Evolutionary conservation across 2,113 vertebrate genomes (phyloP).

Genomic region (Muscicapa adusta): DNA sequence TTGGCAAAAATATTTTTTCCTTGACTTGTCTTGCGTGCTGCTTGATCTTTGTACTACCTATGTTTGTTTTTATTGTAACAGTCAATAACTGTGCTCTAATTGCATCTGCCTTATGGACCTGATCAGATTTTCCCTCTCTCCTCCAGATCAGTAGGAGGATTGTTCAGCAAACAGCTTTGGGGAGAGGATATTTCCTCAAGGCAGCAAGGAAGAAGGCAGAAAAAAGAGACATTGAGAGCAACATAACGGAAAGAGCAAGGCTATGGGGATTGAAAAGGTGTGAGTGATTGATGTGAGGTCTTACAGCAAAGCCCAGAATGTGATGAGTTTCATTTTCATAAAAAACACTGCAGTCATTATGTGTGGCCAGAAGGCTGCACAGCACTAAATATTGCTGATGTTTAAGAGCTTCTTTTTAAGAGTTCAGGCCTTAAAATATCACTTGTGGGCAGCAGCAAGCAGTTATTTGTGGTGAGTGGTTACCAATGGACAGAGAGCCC

Average conservation of each 20-base stretch:
- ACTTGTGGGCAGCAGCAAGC: conserved; percentile 28
- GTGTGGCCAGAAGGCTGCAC: conserved; percentile 5
- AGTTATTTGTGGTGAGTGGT: conserved; percentile 55
- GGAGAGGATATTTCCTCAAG: neutral
- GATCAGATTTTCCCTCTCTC: neutral
- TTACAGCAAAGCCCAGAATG: conserved; percentile 40
- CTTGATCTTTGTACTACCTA: neutral
- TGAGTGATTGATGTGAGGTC: conserved; percentile 47
- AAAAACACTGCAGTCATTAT: conserved; percentile 51
- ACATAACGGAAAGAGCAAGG: neutral
- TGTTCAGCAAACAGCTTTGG: neutral
- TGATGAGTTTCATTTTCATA: conserved; percentile 51
- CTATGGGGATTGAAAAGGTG: neutral
- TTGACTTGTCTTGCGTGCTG: neutral
- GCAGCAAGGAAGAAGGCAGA: neutral
- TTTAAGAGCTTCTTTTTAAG: conserved; percentile 46
- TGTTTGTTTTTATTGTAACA: neutral
- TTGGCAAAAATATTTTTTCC: neutral
- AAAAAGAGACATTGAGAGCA: neutral
- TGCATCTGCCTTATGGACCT: neutral
- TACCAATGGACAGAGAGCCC: conserved; percentile 23
- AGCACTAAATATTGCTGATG: conserved; percentile 42
- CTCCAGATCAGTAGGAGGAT: neutral
- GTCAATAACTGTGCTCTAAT: neutral
- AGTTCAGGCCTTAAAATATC: conserved; percentile 35